Evolutionary conservation across 2,113 vertebrate genomes (phyloP), one percentile per base, ranked within the genome.

Genomic region (Ploceus nigricollis): DNA sequence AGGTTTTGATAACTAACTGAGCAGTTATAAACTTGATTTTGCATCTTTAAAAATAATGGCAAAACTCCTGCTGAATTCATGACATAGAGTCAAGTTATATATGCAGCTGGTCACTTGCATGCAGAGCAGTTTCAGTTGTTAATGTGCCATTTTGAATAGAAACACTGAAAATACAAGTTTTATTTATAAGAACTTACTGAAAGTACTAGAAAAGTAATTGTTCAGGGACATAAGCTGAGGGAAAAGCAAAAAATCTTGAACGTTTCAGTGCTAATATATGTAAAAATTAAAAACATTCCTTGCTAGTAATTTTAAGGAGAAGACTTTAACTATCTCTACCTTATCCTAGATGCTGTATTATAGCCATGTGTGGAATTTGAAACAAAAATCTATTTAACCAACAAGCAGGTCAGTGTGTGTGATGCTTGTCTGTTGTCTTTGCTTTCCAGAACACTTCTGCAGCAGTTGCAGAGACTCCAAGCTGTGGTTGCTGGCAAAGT

Each of bases 391-490:
- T 73, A 0, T 79, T 76, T 91, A 76, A 50, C 10, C 28, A 80
- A 14, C 42, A 57, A 25, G 25, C 23, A 71, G 37, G 28, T 73
- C 57, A 28, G 40, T 45, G 24, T 33, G 15, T 80, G 40, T 92
- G 86, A 78, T 75, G 57, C 30, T 81, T 73, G 9, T 48, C 21
- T 91, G 39, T 84, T 90, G 13, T 72, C 63, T 56, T 95, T 94
- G 48, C 37, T 82, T 91, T 92, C 60, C 97, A 99, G 99, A 97
- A 99, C 99, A 45, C 98, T 99, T 95, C 97, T 99, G 85, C 99
- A 99, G 97, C 99, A 99, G 96, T 96, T 99, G 64, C 99, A 99
- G 97, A 98, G 99, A 82, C 99, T 99, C 77, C 99, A 99, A 98
- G 98, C 98, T 17, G 40, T 98, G 96, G 99, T 99, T 72, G 98